Evolutionary conservation across 2,888 invertebrate species (phyloP).

Genomic region (Endomychus coccineus): DNA sequence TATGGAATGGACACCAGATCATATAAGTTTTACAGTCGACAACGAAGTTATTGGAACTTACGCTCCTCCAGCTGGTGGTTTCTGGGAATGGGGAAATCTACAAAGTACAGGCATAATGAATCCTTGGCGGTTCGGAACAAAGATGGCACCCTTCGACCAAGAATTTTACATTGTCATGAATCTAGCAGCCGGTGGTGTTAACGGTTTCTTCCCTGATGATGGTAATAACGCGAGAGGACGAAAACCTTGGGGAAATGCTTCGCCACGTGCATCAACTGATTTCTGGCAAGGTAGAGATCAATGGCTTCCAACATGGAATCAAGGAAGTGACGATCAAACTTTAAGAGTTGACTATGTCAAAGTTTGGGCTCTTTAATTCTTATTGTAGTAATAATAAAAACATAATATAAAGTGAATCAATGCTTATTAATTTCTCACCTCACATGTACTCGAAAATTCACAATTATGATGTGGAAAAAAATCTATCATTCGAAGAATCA

Average conservation of each 20-base stretch:
- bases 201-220: constrained; percentile 57
- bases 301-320: constrained; percentile 56
- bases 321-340: constrained; percentile 48
- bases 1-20: constrained; percentile 57
- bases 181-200: constrained; percentile 61
- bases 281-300: constrained; percentile 53
- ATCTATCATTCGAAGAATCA: too few relatives aligned
- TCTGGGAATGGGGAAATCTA: constrained; percentile 59
- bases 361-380: constrained; percentile 49
- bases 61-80: constrained; percentile 50
- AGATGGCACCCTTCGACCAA: constrained; percentile 60
- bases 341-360: constrained; percentile 61
- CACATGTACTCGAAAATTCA: too few relatives aligned
- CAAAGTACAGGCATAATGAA: constrained; percentile 45
- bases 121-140: constrained; percentile 48
- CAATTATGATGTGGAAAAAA: too few relatives aligned
- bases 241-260: constrained; percentile 54
- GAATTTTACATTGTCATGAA: constrained; percentile 58
- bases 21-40: constrained; percentile 48
- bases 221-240: constrained; percentile 47
- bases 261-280: constrained; percentile 45
- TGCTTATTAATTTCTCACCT: too few relatives aligned
- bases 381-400: too few relatives aligned
- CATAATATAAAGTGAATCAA: too few relatives aligned
- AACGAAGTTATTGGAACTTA: constrained; percentile 48